phyloP scores from a whole-genome alignment of 2,888 invertebrate species.

The Noctua janthe region DNA sequence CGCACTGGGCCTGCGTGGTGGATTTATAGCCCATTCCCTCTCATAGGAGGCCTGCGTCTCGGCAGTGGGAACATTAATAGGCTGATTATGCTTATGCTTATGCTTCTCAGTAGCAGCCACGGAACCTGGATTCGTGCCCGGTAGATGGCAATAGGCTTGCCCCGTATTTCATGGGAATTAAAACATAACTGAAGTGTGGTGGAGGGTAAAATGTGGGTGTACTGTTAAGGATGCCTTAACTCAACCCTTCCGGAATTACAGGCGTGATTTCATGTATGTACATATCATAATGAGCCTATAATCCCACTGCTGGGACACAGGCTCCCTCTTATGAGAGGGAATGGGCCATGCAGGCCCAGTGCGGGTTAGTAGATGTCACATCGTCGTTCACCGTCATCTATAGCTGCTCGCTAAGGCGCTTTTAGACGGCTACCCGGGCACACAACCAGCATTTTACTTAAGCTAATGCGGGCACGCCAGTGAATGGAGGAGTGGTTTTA shows the following conservation, averaged over 20 bases:
- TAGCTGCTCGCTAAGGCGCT: no score
- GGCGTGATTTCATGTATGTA: background rate
- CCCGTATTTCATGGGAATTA: background rate
- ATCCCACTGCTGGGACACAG: background rate
- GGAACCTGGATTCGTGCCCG: background rate
- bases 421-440: no score
- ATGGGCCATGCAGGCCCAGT: background rate
- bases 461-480: no score
- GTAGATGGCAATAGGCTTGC: background rate
- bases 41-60: no score
- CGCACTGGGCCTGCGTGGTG: no score
- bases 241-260: background rate
- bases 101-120: background rate
- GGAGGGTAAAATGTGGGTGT: background rate
- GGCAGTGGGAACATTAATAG: no score
- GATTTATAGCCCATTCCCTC: no score
- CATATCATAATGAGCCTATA: background rate
- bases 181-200: background rate
- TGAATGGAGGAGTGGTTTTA: no score
- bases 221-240: background rate
- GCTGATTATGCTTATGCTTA: no score
- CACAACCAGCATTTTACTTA: no score
- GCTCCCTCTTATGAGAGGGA: background rate
- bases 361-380: background rate
- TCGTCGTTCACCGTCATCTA: background rate